phyloP scores from a whole-genome alignment of 2,888 invertebrate genomes.

The Thera britannica region DNA sequence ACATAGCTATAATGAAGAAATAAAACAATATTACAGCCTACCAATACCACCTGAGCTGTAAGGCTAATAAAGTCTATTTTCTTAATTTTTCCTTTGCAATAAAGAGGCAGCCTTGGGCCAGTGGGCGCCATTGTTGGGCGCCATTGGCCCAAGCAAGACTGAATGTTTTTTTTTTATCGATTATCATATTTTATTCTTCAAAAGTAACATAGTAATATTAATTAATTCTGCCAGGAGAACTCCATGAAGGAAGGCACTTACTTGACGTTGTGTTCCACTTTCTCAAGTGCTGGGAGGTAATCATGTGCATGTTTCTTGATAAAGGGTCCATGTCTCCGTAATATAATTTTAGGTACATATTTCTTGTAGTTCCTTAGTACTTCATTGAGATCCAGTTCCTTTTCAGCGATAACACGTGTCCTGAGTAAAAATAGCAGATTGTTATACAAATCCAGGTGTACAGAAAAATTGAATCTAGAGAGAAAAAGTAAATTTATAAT shows the following conservation, averaged over 20 bases:
- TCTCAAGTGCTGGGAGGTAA: slow-evolving; percentile 74
- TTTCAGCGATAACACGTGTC: slow-evolving; percentile 91
- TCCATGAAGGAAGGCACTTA: slow-evolving; percentile 61
- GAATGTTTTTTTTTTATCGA: too few relatives aligned
- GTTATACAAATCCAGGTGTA: too few relatives aligned
- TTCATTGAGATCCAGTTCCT: slow-evolving; percentile 86
- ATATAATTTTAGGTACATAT: slow-evolving; percentile 92
- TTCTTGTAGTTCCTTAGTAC: slow-evolving; percentile 92
- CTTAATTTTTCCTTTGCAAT: too few relatives aligned
- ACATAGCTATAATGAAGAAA: slow-evolving; percentile 81
- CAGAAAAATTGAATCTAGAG: too few relatives aligned
- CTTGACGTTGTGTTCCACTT: slow-evolving; percentile 86
- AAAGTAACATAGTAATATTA: too few relatives aligned
- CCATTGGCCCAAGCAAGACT: too few relatives aligned
- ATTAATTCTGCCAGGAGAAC: slow-evolving; percentile 3
- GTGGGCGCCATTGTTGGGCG: too few relatives aligned
- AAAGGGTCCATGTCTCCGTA: slow-evolving; percentile 90
- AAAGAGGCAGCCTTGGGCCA: too few relatives aligned
- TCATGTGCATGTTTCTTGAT: slow-evolving; percentile 90
- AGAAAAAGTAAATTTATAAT: too few relatives aligned
- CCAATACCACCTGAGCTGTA: too few relatives aligned
- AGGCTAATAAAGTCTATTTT: too few relatives aligned
- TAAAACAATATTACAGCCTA: slow-evolving; percentile 2
- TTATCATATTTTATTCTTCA: too few relatives aligned
- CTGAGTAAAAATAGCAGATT: slow-evolving; percentile 51